Conservation (phyloP, 2,113 vertebrate genomes). For the Eulemur rufifrons region DNA sequence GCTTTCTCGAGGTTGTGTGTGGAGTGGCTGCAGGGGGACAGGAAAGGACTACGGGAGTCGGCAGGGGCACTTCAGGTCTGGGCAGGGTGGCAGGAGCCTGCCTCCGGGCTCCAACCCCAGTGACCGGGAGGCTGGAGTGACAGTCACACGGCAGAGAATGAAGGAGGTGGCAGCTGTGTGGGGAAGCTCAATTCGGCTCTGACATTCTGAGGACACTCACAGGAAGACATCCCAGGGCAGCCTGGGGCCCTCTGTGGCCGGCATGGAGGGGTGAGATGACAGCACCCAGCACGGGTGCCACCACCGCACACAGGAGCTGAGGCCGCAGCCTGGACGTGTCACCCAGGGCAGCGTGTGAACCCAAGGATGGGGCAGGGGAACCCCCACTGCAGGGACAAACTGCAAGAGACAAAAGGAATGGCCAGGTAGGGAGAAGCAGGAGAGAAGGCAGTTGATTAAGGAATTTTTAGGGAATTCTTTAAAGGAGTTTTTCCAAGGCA, state of each 20-base stretch:
- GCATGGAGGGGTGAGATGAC: background rate
- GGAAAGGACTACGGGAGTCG: background rate
- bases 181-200: background rate
- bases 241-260: background rate
- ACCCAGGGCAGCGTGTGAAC: too few relatives aligned
- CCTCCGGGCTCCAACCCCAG: fast-evolving
- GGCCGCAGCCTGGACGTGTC: background rate
- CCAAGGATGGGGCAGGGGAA: background rate
- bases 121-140: fast-evolving
- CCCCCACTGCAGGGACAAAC: background rate
- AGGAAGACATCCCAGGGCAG: background rate
- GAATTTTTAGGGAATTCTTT: background rate
- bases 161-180: background rate
- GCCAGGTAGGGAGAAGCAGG: background rate
- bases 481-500: background rate
- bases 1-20: background rate
- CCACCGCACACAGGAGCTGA: background rate
- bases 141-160: background rate
- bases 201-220: fast-evolving
- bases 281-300: background rate
- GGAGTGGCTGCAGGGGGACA: background rate
- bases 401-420: background rate
- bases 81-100: too few relatives aligned
- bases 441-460: background rate
- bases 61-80: too few relatives aligned